phyloP scores from a whole-genome alignment of 2,113 vertebrate species.

The Pipa parva region DNA sequence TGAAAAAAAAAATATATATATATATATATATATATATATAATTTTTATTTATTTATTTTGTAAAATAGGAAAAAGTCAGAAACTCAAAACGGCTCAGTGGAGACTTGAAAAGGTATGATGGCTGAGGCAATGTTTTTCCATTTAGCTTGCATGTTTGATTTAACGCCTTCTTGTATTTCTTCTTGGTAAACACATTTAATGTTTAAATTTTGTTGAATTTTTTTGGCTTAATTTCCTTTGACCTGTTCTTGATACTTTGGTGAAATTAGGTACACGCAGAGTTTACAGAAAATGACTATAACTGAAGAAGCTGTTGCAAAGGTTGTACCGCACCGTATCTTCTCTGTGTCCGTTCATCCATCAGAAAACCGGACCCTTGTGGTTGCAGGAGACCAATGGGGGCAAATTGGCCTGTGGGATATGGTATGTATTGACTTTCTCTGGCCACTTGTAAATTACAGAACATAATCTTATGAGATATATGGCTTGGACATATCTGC shows the following conservation, averaged over 20 bases:
- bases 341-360: conserved; percentile 77
- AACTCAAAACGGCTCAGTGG: neutral
- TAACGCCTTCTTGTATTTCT: neutral
- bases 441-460: too few species aligned
- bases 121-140: too few species aligned
- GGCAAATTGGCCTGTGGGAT: conserved; percentile 81
- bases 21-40: too few species aligned
- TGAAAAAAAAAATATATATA: too few species aligned
- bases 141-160: neutral
- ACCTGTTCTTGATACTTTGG: neutral
- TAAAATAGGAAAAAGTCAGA: neutral
- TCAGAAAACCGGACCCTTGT: conserved; percentile 66
- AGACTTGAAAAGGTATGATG: neutral
- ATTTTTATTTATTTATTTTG: neutral
- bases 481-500: neutral
- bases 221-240: neutral
- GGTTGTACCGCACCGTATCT: conserved; percentile 66
- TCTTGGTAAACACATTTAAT: neutral
- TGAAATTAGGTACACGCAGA: conserved; percentile 63
- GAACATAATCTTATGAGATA: too few species aligned
- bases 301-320: conserved; percentile 60
- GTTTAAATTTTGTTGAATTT: too few species aligned
- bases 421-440: conserved; percentile 64
- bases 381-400: conserved; percentile 74
- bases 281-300: conserved; percentile 66